Base-by-base conservation (phyloP, 1,140 invertebrate genomes). In the Paracyclopina nana region DNA sequence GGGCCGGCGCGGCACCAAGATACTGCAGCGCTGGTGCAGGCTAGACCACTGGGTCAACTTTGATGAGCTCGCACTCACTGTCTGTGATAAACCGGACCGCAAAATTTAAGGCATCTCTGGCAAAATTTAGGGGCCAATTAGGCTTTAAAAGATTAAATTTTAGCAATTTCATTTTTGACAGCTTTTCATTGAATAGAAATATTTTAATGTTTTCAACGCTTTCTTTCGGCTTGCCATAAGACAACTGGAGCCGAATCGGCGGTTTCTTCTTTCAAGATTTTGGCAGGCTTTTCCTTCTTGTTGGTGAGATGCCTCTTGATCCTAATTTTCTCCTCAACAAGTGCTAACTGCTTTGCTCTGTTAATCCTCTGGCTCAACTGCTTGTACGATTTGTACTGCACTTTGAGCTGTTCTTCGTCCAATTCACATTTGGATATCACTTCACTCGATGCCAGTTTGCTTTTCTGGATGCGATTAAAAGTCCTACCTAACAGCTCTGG, bases 321-420 rank as follows among this genome's bases (percentile, higher is more conserved):
- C 66, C 84, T 75, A 60, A 95, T 68, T 64, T 92, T 92, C 55
- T 80, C 72, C 57, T 86, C 76, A 16, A 91, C 72, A 5, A 90
- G 67, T 1, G 68, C 68, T 1, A 96, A 65, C 60, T 91, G 75
- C 41, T 75, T 75, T 62, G 88, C 85, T 41, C 90, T 69, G 11
- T 82, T 70, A 34, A 88, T 76, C 50, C 88, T 72, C 59, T 81
- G 83, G 2, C 71, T 65, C 1, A 95, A 65, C 65, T 91, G 81
- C 38, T 73, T 77, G 57, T 91, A 87, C 20, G 27, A 11, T 25
- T 51, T 46, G 51, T 40, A 26, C 8, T 4, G 51, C 43, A 9
- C 14, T 41, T 40, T 51, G 27, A 25, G 43, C 24, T 25, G 34
- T 20, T 20, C 38, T 14, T 8, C 40, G 27, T 16, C 27, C 43